Conservation (phyloP, 2,113 vertebrate genomes). For the Phasianus colchicus region DNA sequence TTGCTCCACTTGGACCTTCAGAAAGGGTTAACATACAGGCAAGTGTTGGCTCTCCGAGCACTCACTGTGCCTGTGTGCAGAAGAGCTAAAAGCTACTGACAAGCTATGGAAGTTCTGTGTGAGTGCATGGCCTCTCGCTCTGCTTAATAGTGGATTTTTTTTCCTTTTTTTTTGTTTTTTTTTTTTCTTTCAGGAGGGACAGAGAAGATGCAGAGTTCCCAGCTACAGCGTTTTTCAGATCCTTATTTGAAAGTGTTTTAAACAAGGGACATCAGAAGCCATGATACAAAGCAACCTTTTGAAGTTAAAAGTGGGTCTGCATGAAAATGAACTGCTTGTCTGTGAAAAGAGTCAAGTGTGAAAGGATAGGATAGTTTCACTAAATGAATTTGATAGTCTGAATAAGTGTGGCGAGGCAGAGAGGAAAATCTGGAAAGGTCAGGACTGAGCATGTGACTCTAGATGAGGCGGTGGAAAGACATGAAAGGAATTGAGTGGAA, state of each 20-base stretch:
- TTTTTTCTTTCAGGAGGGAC: background rate
- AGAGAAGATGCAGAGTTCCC: background rate
- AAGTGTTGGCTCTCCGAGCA: background rate
- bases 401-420: conserved; percentile 70
- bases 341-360: conserved; percentile 77
- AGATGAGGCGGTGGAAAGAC: conserved; percentile 46
- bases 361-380: conserved; percentile 75
- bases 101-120: background rate
- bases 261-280: conserved; percentile 65
- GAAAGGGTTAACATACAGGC: background rate
- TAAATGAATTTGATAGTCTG: conserved; percentile 79
- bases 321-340: conserved; percentile 76
- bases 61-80: background rate
- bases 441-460: conserved; percentile 67
- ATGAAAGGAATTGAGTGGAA: conserved; percentile 68
- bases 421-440: conserved; percentile 76
- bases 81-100: background rate
- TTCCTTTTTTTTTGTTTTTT: background rate
- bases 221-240: conserved; percentile 5
- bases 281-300: conserved; percentile 75
- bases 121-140: background rate
- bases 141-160: background rate
- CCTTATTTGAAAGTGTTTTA: conserved; percentile 72
- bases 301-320: conserved; percentile 76
- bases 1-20: background rate